Evolutionary conservation across 2,797 vertebrate species (phyloP).

Genomic region (Esox masquinongy): DNA sequence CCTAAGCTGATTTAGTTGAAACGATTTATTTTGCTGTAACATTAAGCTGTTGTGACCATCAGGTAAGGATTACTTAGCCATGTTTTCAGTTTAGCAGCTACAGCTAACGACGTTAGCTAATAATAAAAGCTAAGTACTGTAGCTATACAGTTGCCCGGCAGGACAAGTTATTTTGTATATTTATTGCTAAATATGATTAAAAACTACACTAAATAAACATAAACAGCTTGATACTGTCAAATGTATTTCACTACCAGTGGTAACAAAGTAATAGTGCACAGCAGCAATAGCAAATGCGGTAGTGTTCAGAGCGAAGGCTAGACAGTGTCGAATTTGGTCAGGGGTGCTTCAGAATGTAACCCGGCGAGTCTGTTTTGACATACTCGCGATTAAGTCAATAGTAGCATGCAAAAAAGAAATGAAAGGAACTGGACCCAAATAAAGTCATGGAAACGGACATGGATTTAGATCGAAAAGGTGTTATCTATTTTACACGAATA

Average conservation of each 20-base stretch:
- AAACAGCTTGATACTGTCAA: background rate
- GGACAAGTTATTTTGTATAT: background rate
- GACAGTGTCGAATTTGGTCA: background rate
- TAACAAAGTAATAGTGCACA: background rate
- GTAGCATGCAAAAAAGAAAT: too few relatives aligned
- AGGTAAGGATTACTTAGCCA: background rate
- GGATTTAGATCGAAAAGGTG: too few relatives aligned
- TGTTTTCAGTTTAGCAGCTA: background rate
- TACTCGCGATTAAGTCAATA: too few relatives aligned
- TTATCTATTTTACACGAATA: too few relatives aligned
- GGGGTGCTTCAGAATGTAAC: too few relatives aligned
- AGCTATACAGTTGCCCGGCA: too few relatives aligned
- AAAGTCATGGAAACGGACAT: too few relatives aligned
- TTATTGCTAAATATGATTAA: background rate
- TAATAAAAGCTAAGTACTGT: too few relatives aligned
- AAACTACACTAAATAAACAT: background rate
- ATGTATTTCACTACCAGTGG: background rate
- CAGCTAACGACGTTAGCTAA: background rate
- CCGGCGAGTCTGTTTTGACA: too few relatives aligned
- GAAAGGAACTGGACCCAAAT: too few relatives aligned
- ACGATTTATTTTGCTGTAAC: background rate
- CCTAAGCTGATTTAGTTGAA: constrained; percentile 2
- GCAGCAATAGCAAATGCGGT: background rate
- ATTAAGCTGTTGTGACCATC: background rate
- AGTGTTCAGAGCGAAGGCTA: background rate